phyloP scores from a whole-genome alignment of 2,888 invertebrate species.

The Pteria penguin region DNA sequence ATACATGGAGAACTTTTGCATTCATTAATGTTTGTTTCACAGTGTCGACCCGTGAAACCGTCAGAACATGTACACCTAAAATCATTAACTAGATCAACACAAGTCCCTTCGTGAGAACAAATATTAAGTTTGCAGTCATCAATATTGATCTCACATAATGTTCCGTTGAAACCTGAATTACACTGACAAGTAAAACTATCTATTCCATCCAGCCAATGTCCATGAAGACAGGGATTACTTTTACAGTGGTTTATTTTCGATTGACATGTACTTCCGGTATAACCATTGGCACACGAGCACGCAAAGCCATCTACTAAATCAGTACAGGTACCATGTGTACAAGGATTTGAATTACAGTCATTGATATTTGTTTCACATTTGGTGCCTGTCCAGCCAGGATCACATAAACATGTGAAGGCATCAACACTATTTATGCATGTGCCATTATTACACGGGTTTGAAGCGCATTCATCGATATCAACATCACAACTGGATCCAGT shows the following conservation, averaged over 20 bases:
- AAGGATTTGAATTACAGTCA: constrained; percentile 9
- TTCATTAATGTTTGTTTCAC: constrained; percentile 86
- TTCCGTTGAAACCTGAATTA: constrained; percentile 4
- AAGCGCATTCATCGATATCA: background rate
- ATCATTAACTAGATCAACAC: constrained; percentile 7
- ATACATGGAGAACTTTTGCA: constrained; percentile 89
- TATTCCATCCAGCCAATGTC: constrained; percentile 5
- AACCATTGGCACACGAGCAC: constrained; percentile 5
- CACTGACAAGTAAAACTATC: constrained; percentile 1
- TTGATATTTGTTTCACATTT: background rate
- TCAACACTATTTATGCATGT: background rate
- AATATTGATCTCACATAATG: constrained; percentile 80
- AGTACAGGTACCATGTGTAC: constrained; percentile 2
- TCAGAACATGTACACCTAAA: background rate
- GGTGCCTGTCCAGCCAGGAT: background rate
- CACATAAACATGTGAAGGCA: constrained; percentile 6
- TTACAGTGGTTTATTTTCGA: background rate
- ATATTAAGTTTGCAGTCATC: background rate
- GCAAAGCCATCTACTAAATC: constrained; percentile 6
- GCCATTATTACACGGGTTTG: background rate
- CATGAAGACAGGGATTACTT: constrained; percentile 9
- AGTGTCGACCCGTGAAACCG: background rate
- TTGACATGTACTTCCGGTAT: constrained; percentile 1
- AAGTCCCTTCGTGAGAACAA: background rate
- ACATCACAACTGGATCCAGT: background rate